Evolutionary conservation across 2,888 invertebrate genomes (phyloP).

Genomic region (Pycnomerus fuliginosus): DNA sequence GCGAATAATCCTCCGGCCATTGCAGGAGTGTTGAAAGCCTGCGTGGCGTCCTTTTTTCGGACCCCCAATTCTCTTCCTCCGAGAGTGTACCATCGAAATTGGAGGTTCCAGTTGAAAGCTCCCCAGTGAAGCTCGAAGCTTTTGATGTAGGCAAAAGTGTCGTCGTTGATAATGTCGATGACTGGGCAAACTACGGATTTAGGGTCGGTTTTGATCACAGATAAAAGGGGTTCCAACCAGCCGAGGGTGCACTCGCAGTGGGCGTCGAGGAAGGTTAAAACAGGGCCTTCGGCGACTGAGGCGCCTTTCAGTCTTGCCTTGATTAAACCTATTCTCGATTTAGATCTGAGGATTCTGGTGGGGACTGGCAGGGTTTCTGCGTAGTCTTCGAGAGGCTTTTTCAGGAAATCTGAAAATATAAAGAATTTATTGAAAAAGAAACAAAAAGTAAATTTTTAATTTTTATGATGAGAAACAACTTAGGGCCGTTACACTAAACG

Average conservation of each 20-base stretch:
- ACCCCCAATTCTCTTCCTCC: conserved; percentile 65
- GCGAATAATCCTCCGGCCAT: conserved; percentile 97
- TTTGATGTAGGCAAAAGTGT: conserved; percentile 92
- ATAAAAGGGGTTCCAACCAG: conserved; percentile 61
- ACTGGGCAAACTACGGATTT: conserved; percentile 77
- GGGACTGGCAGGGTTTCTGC: conserved; percentile 62
- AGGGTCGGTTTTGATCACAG: conserved; percentile 59
- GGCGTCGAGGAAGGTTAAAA: conserved; percentile 88
- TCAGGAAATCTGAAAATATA: conserved; percentile 59
- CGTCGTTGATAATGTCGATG: conserved; percentile 93
- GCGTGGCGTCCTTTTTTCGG: conserved; percentile 63
- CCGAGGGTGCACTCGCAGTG: conserved; percentile 89
- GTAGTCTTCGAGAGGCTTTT: conserved; percentile 66
- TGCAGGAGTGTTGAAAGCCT: conserved; percentile 77
- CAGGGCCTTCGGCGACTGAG: conserved; percentile 67
- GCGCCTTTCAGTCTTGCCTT: conserved; percentile 81
- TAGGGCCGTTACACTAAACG: no score
- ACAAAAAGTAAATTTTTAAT: no score
- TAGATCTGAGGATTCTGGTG: conserved; percentile 65
- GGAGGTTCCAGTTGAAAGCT: conserved; percentile 96
- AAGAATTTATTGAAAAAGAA: background rate
- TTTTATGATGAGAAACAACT: no score
- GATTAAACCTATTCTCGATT: conserved; percentile 73
- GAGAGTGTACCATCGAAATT: conserved; percentile 81
- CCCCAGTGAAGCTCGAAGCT: conserved; percentile 97